Evolutionary conservation across 2,888 invertebrate species (phyloP).

Genomic region (Laspeyria flexula): DNA sequence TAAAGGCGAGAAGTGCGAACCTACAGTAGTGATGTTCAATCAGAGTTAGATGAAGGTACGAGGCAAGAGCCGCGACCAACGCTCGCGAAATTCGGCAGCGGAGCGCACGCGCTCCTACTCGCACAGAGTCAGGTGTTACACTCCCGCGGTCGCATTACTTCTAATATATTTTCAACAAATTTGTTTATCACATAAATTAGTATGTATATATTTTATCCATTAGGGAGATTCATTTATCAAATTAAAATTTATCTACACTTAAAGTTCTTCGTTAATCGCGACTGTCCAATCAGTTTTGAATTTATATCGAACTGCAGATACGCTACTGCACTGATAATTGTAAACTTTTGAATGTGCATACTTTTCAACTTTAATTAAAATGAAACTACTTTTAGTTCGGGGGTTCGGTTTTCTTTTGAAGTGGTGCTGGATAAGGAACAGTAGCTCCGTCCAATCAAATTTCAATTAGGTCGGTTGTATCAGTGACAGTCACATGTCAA

Average conservation of each 20-base stretch:
- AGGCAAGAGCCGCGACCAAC: constrained; percentile 26
- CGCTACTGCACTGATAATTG: too few species aligned
- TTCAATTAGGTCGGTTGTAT: constrained; percentile 55
- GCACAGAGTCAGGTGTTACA: constrained; percentile 42
- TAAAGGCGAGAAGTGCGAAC: constrained; percentile 21
- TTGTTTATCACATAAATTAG: background rate
- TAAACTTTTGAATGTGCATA: too few species aligned
- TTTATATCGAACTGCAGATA: too few species aligned
- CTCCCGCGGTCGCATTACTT: constrained; percentile 43
- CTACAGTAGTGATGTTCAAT: constrained; percentile 42
- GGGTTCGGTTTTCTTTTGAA: constrained; percentile 11
- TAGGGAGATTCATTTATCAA: too few species aligned
- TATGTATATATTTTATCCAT: too few species aligned
- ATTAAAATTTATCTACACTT: too few species aligned
- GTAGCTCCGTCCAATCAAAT: constrained; percentile 51
- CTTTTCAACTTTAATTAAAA: too few species aligned
- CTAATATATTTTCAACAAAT: background rate
- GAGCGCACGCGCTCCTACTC: constrained; percentile 51
- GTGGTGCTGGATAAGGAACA: constrained; percentile 19
- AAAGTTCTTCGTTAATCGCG: too few species aligned
- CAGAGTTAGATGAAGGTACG: constrained; percentile 45
- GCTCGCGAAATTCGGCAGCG: constrained; percentile 64
- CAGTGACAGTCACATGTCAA: constrained; percentile 69
- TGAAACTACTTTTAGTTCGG: too few species aligned
- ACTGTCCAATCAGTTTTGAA: too few species aligned